A percentile compares a stretch with the other conserved stretches of the same genome.
These are phyloP conservation scores for Chrysolina oricalcia DNA, from an alignment of 2,888 invertebrate genomes.

Conservation along the genomic window DNA sequence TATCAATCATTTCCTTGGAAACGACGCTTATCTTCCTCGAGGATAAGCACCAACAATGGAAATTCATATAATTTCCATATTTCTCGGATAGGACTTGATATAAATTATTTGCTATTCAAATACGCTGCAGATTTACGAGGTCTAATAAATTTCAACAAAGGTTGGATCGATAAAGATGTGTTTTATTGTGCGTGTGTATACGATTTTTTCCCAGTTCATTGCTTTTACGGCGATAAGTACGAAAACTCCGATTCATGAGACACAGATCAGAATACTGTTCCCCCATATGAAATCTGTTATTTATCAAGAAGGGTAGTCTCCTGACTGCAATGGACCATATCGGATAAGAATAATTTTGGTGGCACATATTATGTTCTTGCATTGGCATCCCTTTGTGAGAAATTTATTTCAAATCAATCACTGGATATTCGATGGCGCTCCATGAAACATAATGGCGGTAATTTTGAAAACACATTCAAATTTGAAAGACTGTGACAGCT, in stretches of 20 bases:
- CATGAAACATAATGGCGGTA: too few species aligned
- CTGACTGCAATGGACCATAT: too few species aligned
- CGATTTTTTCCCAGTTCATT: not conserved
- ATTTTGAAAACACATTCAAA: too few species aligned
- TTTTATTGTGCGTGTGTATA: slow-evolving; percentile 10
- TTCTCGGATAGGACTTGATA: slow-evolving; percentile 17
- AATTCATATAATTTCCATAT: slow-evolving; percentile 29
- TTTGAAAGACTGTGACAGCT: too few species aligned
- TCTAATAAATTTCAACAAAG: slow-evolving; percentile 29
- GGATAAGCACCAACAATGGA: slow-evolving; percentile 26
- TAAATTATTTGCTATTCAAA: slow-evolving; percentile 23
- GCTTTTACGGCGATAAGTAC: not conserved
- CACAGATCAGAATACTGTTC: too few species aligned
- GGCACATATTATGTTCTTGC: too few species aligned
- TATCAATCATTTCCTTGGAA: slow-evolving; percentile 29
- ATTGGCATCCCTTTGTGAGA: too few species aligned
- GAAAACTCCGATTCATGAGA: not conserved
- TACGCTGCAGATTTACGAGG: slow-evolving; percentile 33
- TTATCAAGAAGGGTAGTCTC: too few species aligned
- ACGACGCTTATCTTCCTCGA: slow-evolving; percentile 8
- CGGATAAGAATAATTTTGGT: too few species aligned
- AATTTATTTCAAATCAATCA: too few species aligned
- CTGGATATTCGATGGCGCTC: too few species aligned
- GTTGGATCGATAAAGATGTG: slow-evolving; percentile 4
- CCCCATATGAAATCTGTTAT: too few species aligned